Conservation (phyloP, 2,888 invertebrate genomes). For the Leptinotarsa tumamoca region DNA sequence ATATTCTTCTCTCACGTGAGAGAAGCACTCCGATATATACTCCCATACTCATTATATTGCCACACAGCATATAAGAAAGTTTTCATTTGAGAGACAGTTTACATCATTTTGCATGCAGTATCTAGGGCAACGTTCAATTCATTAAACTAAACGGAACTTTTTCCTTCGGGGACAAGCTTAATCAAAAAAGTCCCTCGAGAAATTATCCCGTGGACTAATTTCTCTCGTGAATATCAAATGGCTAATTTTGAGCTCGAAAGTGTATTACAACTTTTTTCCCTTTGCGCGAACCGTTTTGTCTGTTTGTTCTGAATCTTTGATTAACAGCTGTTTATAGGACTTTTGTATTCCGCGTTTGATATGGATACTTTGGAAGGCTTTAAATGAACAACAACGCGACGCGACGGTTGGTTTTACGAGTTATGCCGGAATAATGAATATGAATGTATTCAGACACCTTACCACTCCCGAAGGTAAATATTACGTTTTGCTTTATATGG, state of each 20-base stretch:
- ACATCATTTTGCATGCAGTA: not conserved
- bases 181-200: conserved; percentile 38
- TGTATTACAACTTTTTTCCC: conserved; percentile 18
- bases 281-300: not conserved
- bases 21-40: too few relatives aligned
- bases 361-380: not conserved
- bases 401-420: not conserved
- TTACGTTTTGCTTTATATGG: not conserved
- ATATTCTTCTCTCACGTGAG: too few relatives aligned
- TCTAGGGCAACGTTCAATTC: conserved; percentile 17
- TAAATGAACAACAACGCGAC: not conserved
- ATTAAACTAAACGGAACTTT: conserved; percentile 20
- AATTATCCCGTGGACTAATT: conserved; percentile 33
- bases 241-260: conserved; percentile 33
- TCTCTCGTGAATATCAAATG: conserved; percentile 41
- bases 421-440: not conserved
- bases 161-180: conserved; percentile 17
- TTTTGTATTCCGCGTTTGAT: not conserved
- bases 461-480: not conserved
- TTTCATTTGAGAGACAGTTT: not conserved
- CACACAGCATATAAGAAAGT: too few relatives aligned
- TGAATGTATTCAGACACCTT: not conserved
- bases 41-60: too few relatives aligned
- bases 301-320: conserved; percentile 20
- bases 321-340: not conserved